Base-by-base conservation (phyloP, 2,797 vertebrate species). In the Argentina silus region DNA sequence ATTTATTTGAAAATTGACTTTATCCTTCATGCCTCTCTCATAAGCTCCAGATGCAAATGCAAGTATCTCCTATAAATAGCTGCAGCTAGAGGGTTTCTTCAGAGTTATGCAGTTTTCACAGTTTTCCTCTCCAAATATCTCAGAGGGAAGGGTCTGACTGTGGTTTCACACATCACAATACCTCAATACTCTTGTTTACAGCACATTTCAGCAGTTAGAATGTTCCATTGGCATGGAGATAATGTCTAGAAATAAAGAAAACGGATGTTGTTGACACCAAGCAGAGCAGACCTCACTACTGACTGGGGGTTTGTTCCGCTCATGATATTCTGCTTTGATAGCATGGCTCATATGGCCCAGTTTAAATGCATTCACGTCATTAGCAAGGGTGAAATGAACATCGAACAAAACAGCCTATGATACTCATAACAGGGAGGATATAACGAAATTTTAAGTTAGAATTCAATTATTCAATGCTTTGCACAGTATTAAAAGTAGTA, bases 41-140 rank as follows among this genome's bases (percentile, higher is more conserved):
- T 90, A 90, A 92, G 89, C 87, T 90, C 84, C 87, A 91, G 86
- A 93, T 91, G 90, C 90, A 92, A 92, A 93, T 92, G 81, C 81
- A 87, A 85, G 83, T 87, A 85, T 85, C 89, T 86, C 86, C 90
- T 92, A 92, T 89, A 91, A 91, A 93, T 93, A 93, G 90, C 82
- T 81, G 86, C 86, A 81, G 88, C 92, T 91, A 90, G 87, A 93
- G 88, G 88, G 87, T 86, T 89, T 91, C 90, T 85, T 88, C 87
- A 88, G 86, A 93, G 84, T 84, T 83, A 83, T 82, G 86, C 82
- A n/a, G n/a, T n/a, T n/a, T n/a, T n/a, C n/a, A 82, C 81, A 87
- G 85, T 88, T 88, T 90, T 82, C 86, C 85, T 78, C 74, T 56
- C 60, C 81, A 76, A 45, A 84, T 89, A 84, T 89, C 88, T 81